Percentiles rank a stretch among this genome's conserved stretches.
Evolutionary conservation across 2,113 vertebrate genomes (phyloP).

Genomic region (Apodemus sylvaticus): DNA sequence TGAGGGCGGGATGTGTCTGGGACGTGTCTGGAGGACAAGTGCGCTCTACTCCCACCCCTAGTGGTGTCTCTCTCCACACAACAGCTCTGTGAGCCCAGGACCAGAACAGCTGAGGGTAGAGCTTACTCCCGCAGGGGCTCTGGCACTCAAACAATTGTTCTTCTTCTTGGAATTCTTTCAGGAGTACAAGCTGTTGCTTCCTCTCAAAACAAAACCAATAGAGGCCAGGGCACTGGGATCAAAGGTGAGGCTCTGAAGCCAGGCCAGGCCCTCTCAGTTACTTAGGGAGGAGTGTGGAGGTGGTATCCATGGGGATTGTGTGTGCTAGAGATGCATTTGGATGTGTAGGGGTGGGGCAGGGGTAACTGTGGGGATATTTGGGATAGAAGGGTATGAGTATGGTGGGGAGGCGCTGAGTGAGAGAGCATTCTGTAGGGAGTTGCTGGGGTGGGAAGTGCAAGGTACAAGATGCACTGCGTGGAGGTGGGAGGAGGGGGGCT

Average conservation of each 20-base stretch:
- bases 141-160: conserved; percentile 74
- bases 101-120: background rate
- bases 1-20: background rate
- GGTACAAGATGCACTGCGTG: background rate
- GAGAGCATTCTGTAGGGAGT: background rate
- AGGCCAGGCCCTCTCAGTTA: background rate
- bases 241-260: background rate
- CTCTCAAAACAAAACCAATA: background rate
- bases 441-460: background rate
- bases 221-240: background rate
- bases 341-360: background rate
- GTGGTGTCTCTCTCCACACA: background rate
- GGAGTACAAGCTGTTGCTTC: conserved; percentile 56
- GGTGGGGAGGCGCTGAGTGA: background rate
- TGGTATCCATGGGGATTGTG: background rate
- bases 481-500: too few relatives aligned
- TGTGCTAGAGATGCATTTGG: background rate
- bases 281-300: background rate
- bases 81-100: conserved; percentile 3
- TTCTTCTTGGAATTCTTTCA: conserved; percentile 55
- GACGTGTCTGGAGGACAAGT: conserved; percentile 27
- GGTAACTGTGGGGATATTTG: background rate
- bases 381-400: background rate
- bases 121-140: background rate
- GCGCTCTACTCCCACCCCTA: background rate